Evolutionary conservation across 2,888 invertebrate species (phyloP).

Genomic region (Glyphotaelius pellucidus): DNA sequence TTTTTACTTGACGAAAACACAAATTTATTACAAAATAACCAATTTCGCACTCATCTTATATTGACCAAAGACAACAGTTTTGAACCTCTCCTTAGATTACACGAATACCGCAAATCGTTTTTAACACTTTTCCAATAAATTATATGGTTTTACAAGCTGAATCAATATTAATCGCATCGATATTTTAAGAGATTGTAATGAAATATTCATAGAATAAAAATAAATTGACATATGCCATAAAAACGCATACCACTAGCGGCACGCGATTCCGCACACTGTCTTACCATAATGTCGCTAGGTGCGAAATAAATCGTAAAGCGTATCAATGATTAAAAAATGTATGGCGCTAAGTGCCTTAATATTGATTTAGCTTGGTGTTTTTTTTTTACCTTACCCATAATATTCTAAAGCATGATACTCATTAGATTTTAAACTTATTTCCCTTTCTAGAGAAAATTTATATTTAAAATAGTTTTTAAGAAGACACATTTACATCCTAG

Average conservation of each 20-base stretch:
- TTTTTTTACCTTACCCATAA: background rate
- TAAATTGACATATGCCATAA: background rate
- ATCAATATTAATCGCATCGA: background rate
- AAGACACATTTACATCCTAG: background rate
- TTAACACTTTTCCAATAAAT: background rate
- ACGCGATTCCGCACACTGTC: background rate
- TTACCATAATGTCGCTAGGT: background rate
- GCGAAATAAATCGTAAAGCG: background rate
- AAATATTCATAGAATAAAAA: background rate
- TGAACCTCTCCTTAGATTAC: background rate
- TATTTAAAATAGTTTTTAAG: background rate
- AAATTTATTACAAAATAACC: background rate
- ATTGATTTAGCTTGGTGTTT: background rate
- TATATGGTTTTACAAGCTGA: background rate
- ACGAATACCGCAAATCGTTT: background rate
- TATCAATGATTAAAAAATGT: background rate
- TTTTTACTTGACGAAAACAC: background rate
- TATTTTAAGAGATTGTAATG: background rate
- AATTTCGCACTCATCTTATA: background rate
- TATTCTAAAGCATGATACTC: background rate
- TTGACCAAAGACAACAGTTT: background rate
- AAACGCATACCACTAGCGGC: background rate
- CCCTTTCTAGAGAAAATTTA: slow-evolving; percentile 4
- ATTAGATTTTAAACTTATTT: background rate
- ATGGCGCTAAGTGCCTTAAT: background rate